phyloP scores from a whole-genome alignment of 1,140 invertebrate genomes.

The Lordiphosa clarofinis region DNA sequence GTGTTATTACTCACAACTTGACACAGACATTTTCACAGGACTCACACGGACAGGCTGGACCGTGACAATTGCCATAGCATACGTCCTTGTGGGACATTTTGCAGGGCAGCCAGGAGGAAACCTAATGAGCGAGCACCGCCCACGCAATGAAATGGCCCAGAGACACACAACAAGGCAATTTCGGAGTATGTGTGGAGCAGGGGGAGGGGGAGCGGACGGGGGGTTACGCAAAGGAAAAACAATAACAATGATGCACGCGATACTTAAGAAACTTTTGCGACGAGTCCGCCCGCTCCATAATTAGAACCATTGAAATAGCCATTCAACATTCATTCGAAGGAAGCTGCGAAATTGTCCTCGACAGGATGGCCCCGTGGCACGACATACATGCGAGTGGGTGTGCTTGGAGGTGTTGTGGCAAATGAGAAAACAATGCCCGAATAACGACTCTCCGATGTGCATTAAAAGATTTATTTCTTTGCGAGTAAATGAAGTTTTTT shows the following conservation, averaged over 20 bases:
- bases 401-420: conserved; percentile 61
- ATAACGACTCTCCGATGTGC: conserved; percentile 77
- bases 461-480: conserved; percentile 79
- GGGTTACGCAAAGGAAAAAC: conserved; percentile 38
- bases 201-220: neutral
- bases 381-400: conserved; percentile 30
- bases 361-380: conserved; percentile 39
- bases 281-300: conserved; percentile 48
- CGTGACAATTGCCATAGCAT: conserved; percentile 50
- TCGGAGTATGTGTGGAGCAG: conserved; percentile 4
- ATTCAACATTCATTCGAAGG: conserved; percentile 55
- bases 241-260: conserved; percentile 74
- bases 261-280: conserved; percentile 71
- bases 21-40: conserved; percentile 64
- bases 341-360: conserved; percentile 39
- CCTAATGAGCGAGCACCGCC: conserved; percentile 67
- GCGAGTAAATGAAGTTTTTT: conserved; percentile 71
- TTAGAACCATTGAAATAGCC: conserved; percentile 73
- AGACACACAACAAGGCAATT: conserved; percentile 42
- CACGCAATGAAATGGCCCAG: conserved; percentile 43
- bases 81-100: conserved; percentile 62
- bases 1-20: conserved; percentile 76
- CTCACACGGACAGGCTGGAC: conserved; percentile 12
- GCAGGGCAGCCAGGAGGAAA: conserved; percentile 31
- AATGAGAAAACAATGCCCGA: conserved; percentile 75